Base-by-base conservation (phyloP, 1,140 invertebrate genomes). In the Drosophila guanche region DNA sequence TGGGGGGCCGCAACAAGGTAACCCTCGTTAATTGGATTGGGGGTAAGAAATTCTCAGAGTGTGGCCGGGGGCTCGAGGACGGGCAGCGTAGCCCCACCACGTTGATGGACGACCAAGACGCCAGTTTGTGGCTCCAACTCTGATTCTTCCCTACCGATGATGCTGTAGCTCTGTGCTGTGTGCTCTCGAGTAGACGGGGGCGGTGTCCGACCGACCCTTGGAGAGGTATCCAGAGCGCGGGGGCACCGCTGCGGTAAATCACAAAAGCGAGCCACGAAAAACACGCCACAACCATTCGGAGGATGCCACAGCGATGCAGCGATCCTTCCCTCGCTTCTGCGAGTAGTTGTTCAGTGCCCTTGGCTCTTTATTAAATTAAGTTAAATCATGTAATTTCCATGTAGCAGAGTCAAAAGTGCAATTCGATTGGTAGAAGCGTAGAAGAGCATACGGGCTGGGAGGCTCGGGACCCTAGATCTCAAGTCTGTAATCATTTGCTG, bases 301-400 rank as follows among this genome's bases (percentile, higher is more conserved):
- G 7, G 29, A 33, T 33, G 7, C 33, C 8, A 29, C 29, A 63
- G 59, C 37, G 37, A 43, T 41, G 5, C 22, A 20, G 16, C 16
- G 16, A 20, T 20, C 0, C 16, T 1, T 20, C 16, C 16, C 16
- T 20, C 16, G 16, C 16, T 20, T 20, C 16, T 20, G 1, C 16
- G 16, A 20, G 16, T 47, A 46, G 41, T 16, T 25, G 48, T 22
- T 10, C 16, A 51, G 67, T 59, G 74, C 83, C 83, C 83, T 83
- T 86, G 83, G 83, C 84, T 89, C 75, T 88, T 88, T 88, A 88
- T 88, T 88, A 88, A 88, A 88, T 88, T 88, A 88, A 88, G 83
- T 88, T 88, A 88, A 88, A 88, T 88, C 83, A 83, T 88, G 83
- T 88, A 88, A 88, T 88, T 88, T 88, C 75, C 84, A 79, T 88